Conservation (phyloP, 2,113 vertebrate species). For the Myotis lucifugus region DNA sequence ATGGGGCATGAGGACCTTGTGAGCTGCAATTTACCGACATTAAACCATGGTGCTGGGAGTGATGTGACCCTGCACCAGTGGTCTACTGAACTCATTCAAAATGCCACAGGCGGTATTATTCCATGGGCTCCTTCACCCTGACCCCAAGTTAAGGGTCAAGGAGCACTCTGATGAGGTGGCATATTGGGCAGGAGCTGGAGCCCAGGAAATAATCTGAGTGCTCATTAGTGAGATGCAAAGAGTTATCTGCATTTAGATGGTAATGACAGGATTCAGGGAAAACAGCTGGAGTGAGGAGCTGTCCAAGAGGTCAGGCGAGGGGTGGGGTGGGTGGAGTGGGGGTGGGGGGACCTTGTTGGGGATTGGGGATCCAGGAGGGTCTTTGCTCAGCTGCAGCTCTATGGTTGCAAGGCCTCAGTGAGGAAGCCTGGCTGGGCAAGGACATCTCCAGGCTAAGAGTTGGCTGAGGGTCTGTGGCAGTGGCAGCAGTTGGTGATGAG, state of each 20-base stretch:
- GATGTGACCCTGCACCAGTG: background rate
- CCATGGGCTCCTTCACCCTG: background rate
- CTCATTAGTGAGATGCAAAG: background rate
- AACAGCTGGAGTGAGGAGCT: background rate
- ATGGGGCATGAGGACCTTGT: background rate
- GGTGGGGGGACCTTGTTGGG: background rate
- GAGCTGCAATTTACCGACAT: background rate
- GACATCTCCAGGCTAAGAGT: background rate
- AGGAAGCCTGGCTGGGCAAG: background rate
- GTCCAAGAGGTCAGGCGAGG: too few species aligned
- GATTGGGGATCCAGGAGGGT: background rate
- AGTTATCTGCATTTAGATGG: background rate
- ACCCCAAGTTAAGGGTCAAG: background rate
- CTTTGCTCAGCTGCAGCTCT: background rate
- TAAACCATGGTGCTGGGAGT: background rate
- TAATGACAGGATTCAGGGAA: background rate
- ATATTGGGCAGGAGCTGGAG: background rate
- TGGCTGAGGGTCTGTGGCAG: background rate
- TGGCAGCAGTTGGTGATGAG: background rate
- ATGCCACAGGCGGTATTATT: background rate
- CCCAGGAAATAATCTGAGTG: background rate
- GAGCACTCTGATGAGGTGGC: background rate
- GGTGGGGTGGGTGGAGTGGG: too few species aligned
- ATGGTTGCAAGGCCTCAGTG: fast-evolving
- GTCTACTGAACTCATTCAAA: background rate